phyloP scores from a whole-genome alignment of 2,888 invertebrate genomes.

The Acronicta leporina region DNA sequence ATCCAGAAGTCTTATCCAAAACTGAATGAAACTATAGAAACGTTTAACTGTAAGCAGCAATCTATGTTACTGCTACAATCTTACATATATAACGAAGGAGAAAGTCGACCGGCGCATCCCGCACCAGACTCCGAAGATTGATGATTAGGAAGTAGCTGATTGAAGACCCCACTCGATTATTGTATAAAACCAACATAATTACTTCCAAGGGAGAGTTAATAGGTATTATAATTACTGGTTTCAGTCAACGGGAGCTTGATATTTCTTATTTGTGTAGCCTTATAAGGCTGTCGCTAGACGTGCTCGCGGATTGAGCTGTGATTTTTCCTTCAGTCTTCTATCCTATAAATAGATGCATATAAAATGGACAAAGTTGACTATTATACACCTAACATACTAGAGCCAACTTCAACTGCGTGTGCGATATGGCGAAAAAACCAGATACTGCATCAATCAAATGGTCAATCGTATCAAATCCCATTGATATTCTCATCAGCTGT shows the following conservation, averaged over 20 bases:
- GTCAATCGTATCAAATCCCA: no score
- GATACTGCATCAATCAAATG: no score
- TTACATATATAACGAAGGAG: constrained; percentile 54
- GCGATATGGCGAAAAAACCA: no score
- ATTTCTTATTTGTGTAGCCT: constrained; percentile 38
- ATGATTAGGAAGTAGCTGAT: constrained; percentile 62
- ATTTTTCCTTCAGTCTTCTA: no score
- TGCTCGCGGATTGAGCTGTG: not conserved
- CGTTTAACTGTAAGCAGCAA: constrained; percentile 5
- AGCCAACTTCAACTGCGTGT: no score
- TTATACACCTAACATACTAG: no score
- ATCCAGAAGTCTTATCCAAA: no score
- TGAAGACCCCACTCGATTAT: constrained; percentile 55
- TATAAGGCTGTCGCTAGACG: not conserved
- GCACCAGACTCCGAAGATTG: constrained; percentile 54
- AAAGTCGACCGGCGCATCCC: constrained; percentile 56
- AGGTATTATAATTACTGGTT: constrained; percentile 50
- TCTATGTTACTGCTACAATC: constrained; percentile 30
- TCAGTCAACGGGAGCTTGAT: constrained; percentile 27
- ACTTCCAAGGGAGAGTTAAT: constrained; percentile 53
- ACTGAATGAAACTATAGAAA: not conserved
- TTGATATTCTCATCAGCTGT: no score
- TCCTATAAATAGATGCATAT: no score
- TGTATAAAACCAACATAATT: constrained; percentile 58
- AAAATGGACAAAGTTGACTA: no score